These are phyloP conservation scores for Lepidurus apus DNA, from an alignment of 1,140 invertebrate genomes.

Conservation along the genomic window DNA sequence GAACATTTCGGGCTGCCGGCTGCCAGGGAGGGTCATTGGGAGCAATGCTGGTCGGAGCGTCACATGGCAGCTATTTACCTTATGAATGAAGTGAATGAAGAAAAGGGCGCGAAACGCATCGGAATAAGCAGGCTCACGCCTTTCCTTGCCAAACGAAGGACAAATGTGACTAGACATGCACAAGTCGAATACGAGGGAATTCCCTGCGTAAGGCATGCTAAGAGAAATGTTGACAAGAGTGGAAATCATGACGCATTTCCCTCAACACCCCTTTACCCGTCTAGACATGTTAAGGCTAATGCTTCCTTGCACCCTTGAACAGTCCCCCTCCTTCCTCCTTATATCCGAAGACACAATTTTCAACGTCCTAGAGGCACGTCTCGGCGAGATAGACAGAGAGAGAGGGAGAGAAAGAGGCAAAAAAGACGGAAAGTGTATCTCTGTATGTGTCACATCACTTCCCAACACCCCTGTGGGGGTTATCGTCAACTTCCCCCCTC, in stretches of 20 bases:
- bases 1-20: neutral
- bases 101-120: neutral
- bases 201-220: neutral
- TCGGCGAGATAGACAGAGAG: too few species aligned
- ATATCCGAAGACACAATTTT: neutral
- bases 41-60: neutral
- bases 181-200: neutral
- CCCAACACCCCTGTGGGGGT: too few species aligned
- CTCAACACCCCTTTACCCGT: neutral
- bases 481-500: too few species aligned
- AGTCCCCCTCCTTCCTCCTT: neutral
- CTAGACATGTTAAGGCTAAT: neutral
- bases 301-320: slow-evolving; percentile 7
- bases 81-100: slow-evolving; percentile 22
- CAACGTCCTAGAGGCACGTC: too few species aligned
- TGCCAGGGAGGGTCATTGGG: neutral
- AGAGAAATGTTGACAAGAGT: neutral
- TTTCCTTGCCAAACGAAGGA: neutral
- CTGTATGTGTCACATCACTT: too few species aligned
- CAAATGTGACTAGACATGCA: neutral
- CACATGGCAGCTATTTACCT: neutral
- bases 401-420: too few species aligned
- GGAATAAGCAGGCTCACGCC: neutral
- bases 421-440: too few species aligned
- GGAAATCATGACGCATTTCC: neutral